Evolutionary conservation across 2,113 vertebrate species (phyloP).

Genomic region (Nesogale talazaci): DNA sequence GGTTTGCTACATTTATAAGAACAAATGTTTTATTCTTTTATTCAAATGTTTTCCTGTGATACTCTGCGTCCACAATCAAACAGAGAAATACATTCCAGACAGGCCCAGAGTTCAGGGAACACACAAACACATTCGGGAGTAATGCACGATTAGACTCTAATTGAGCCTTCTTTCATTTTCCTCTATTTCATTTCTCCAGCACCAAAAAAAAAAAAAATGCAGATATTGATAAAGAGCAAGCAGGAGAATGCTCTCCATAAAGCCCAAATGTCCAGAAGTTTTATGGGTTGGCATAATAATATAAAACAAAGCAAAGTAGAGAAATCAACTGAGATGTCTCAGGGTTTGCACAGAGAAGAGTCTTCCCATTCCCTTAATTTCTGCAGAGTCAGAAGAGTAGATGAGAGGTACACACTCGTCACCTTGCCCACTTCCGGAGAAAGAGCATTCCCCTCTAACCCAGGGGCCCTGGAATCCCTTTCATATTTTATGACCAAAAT

Average conservation of each 20-base stretch:
- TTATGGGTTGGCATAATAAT: not conserved
- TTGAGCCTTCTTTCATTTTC: not conserved
- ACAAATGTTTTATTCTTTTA: constrained; percentile 59
- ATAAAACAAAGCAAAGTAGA: constrained; percentile 41
- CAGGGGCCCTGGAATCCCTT: not conserved
- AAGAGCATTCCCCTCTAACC: not conserved
- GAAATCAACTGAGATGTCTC: constrained; percentile 35
- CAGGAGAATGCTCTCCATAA: constrained; percentile 11
- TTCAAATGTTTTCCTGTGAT: not conserved
- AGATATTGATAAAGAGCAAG: not conserved
- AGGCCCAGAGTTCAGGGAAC: not conserved
- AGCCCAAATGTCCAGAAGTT: not conserved
- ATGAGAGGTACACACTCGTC: not conserved
- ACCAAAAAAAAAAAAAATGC: not conserved
- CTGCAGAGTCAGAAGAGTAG: not conserved
- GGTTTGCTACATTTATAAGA: constrained; percentile 72
- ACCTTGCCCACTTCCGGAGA: not conserved
- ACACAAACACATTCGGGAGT: constrained; percentile 10
- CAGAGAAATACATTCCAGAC: not conserved
- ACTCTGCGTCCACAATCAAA: not conserved
- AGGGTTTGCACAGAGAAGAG: not conserved
- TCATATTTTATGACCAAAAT: not conserved
- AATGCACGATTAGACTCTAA: not conserved
- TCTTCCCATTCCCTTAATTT: constrained; percentile 47
- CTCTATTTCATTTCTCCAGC: not conserved